These are phyloP conservation scores for Drosophila tripunctata DNA, from an alignment of 2,888 invertebrate genomes.

Conservation along the genomic window DNA sequence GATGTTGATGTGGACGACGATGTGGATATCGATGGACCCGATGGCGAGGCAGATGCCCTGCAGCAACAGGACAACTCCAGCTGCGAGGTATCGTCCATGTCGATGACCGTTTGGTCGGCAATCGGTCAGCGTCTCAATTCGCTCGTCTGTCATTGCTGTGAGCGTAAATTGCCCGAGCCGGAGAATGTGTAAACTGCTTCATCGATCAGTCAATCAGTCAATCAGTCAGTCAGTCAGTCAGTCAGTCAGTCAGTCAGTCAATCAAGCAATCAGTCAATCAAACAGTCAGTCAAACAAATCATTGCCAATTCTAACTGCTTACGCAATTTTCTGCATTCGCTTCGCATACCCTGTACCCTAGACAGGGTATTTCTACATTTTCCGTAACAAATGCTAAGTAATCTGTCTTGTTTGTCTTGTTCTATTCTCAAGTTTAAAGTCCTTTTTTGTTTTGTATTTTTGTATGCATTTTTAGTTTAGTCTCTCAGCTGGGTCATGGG, in stretches of 20 bases:
- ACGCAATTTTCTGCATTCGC: neutral
- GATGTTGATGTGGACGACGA: slow-evolving; percentile 35
- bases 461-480: neutral
- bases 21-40: slow-evolving; percentile 28
- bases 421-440: too few relatives aligned
- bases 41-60: slow-evolving; percentile 37
- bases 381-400: neutral
- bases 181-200: slow-evolving; percentile 81
- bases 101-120: slow-evolving; percentile 83
- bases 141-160: slow-evolving; percentile 84
- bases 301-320: slow-evolving; percentile 12
- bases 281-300: slow-evolving; percentile 6
- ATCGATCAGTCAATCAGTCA: slow-evolving; percentile 4
- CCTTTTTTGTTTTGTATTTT: slow-evolving; percentile 12
- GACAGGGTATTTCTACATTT: neutral
- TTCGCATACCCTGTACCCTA: neutral
- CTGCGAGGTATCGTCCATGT: slow-evolving; percentile 83
- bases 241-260: neutral
- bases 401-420: too few relatives aligned
- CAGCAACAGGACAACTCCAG: slow-evolving; percentile 77
- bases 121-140: slow-evolving; percentile 83
- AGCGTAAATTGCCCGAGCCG: slow-evolving; percentile 84
- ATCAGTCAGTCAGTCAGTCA: neutral
- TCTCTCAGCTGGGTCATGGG: neutral
- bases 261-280: neutral